Percentiles rank a stretch among this genome's conserved stretches.
phyloP scores from a whole-genome alignment of 2,797 vertebrate species.

The Phyllotis vaccarum region DNA sequence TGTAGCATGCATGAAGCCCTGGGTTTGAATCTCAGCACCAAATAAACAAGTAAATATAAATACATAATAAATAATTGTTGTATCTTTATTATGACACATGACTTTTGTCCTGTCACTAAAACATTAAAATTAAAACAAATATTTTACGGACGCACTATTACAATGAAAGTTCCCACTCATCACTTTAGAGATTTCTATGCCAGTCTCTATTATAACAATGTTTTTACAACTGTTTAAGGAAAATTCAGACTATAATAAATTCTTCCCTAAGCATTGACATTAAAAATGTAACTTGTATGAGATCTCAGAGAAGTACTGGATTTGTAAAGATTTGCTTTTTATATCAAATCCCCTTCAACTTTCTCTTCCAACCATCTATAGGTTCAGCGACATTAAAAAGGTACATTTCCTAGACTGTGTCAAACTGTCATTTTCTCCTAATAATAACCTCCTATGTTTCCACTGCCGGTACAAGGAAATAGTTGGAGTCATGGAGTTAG shows the following conservation, averaged over 20 bases:
- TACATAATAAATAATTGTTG: not conserved
- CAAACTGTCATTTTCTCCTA: slow-evolving; percentile 31
- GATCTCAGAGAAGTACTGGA: slow-evolving; percentile 37
- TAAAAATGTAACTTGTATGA: not conserved
- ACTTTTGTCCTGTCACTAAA: not conserved
- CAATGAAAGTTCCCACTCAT: not conserved
- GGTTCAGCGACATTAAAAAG: slow-evolving; percentile 35
- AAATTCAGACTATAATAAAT: slow-evolving; percentile 13
- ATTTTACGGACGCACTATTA: slow-evolving; percentile 14
- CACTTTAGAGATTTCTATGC: not conserved
- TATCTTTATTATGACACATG: not conserved
- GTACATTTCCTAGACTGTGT: not conserved
- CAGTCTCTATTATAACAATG: not conserved
- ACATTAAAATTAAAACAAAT: slow-evolving; percentile 16
- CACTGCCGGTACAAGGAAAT: slow-evolving; percentile 18
- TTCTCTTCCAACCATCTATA: slow-evolving; percentile 47
- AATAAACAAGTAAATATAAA: not conserved
- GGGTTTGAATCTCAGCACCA: not conserved
- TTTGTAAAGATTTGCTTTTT: slow-evolving; percentile 56
- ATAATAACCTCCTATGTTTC: slow-evolving; percentile 26
- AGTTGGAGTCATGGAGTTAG: slow-evolving; percentile 13
- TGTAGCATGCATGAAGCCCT: not conserved
- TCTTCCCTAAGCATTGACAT: slow-evolving; percentile 49
- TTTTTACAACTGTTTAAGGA: slow-evolving; percentile 21
- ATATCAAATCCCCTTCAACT: not conserved